Conservation (phyloP, 2,888 invertebrate species). For the Embidobia sp. region DNA sequence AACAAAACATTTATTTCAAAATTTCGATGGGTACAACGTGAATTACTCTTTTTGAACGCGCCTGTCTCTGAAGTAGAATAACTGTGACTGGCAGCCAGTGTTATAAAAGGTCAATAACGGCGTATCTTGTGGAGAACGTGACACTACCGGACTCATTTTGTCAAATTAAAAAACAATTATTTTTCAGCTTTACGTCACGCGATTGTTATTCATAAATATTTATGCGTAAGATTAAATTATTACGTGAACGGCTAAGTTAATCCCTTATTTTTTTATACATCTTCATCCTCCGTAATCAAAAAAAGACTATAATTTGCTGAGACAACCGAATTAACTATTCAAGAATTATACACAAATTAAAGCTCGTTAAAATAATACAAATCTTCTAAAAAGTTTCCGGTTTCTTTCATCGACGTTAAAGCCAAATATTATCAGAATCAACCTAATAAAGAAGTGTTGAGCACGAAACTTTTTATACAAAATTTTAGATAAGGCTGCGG, state of each 20-base stretch:
- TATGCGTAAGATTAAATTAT: not conserved
- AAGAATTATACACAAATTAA: too few species aligned
- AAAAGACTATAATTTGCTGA: too few species aligned
- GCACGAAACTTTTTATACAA: not conserved
- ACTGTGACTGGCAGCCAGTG: conserved; percentile 21
- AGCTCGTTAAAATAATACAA: too few species aligned
- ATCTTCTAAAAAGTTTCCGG: too few species aligned
- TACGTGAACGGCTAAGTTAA: not conserved
- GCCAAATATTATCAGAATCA: too few species aligned
- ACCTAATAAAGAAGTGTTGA: not conserved
- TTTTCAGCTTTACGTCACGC: not conserved
- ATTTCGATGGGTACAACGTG: conserved; percentile 21
- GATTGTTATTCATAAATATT: conserved; percentile 5
- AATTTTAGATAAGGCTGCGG: not conserved
- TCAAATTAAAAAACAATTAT: conserved; percentile 34
- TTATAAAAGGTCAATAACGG: conserved; percentile 38
- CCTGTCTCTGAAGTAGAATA: conserved; percentile 1
- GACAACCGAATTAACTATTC: too few species aligned
- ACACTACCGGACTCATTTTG: conserved; percentile 24
- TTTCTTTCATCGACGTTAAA: too few species aligned
- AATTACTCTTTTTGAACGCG: conserved; percentile 26
- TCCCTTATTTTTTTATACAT: not conserved
- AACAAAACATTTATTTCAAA: conserved; percentile 34
- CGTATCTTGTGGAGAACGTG: conserved; percentile 1
- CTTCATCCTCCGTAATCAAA: too few species aligned